A percentile compares a stretch with the other conserved stretches of the same genome.
Evolutionary conservation across 2,797 vertebrate species (phyloP).

Genomic region (Leptatherina wallacei): DNA sequence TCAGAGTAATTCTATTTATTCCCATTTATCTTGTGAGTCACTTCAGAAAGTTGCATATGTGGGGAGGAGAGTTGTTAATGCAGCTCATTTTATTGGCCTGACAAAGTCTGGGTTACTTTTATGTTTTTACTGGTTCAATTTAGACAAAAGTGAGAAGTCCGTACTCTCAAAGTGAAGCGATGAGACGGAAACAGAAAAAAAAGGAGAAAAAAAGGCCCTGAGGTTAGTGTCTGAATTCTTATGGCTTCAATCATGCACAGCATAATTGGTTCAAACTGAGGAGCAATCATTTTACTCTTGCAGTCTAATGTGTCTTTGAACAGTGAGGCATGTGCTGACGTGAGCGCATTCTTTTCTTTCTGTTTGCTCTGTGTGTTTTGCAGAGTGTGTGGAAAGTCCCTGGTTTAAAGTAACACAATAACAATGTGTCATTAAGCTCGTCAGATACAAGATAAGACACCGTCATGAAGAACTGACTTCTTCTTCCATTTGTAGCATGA

Average conservation of each 20-base stretch:
- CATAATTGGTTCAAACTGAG: conserved; percentile 74
- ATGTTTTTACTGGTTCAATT: conserved; percentile 31
- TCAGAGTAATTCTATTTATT: conserved; percentile 28
- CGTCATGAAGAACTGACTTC: not conserved
- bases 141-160: conserved; percentile 60
- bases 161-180: conserved; percentile 44
- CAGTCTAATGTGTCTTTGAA: conserved; percentile 71
- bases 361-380: conserved; percentile 29
- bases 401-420: conserved; percentile 41
- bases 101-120: conserved; percentile 41
- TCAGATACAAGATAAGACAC: conserved; percentile 47
- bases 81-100: conserved; percentile 30
- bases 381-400: conserved; percentile 61
- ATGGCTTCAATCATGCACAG: conserved; percentile 69
- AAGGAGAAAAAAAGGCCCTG: conserved; percentile 28
- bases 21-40: conserved; percentile 20
- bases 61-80: not conserved
- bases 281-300: conserved; percentile 77
- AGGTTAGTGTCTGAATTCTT: conserved; percentile 60
- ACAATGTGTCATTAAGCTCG: conserved; percentile 42
- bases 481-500: not conserved
- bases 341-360: conserved; percentile 68
- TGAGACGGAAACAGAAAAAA: conserved; percentile 39
- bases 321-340: conserved; percentile 72
- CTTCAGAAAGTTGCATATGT: not conserved